A percentile compares a stretch with the other conserved stretches of the same genome.
phyloP scores from a whole-genome alignment of 2,797 vertebrate genomes.

The Helostoma temminkii region DNA sequence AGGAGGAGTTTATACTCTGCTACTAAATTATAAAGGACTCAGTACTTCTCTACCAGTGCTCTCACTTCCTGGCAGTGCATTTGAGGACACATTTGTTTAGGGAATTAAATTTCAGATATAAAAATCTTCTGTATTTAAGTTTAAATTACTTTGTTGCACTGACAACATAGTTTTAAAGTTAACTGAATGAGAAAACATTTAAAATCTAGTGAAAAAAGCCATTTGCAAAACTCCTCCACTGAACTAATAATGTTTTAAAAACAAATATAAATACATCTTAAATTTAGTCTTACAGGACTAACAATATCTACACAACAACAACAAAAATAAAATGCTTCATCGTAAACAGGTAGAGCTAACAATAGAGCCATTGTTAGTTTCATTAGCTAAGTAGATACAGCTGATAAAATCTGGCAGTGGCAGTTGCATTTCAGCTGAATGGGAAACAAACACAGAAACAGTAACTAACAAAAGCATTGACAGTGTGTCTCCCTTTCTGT shows the following conservation, averaged over 20 bases:
- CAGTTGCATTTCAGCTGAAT: neutral
- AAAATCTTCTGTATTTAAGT: neutral
- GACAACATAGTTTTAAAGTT: neutral
- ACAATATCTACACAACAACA: no score
- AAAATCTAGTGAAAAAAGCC: neutral
- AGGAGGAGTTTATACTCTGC: neutral
- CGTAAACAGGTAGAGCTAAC: no score
- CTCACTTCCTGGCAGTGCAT: neutral
- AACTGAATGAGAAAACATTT: neutral
- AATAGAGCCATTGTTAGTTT: no score
- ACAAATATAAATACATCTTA: no score
- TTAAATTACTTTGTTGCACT: neutral
- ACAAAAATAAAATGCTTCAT: no score
- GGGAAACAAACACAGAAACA: no score
- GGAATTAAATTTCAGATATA: neutral
- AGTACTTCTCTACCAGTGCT: slow-evolving; percentile 1
- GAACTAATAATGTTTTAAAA: neutral
- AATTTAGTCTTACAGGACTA: no score
- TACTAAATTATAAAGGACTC: slow-evolving; percentile 6
- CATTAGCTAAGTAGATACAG: no score
- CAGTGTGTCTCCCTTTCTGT: neutral
- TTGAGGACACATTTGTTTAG: neutral
- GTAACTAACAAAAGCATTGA: no score
- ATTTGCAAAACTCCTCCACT: neutral
- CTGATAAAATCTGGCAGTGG: neutral